These are phyloP conservation scores for Labrus mixtus DNA, from an alignment of 2,113 vertebrate species.

Conservation along the genomic window DNA sequence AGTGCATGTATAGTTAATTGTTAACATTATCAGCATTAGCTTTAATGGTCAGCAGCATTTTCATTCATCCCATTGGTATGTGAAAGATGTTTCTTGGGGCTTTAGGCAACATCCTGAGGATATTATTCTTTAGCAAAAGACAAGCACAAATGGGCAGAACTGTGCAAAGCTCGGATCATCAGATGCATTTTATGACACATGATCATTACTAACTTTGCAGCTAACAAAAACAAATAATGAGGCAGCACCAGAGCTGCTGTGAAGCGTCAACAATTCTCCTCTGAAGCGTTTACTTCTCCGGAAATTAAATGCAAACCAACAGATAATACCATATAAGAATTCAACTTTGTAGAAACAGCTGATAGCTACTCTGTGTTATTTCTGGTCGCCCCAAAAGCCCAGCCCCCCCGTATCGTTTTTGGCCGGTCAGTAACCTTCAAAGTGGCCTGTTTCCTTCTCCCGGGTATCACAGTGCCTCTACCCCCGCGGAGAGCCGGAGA, in stretches of 20 bases:
- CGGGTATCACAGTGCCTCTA: constrained; percentile 8
- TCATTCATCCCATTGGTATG: neutral
- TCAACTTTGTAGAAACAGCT: constrained; percentile 24
- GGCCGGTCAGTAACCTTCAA: constrained; percentile 56
- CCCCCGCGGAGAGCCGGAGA: constrained; percentile 26
- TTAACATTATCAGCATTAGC: neutral
- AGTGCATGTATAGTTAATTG: neutral
- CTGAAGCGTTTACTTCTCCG: neutral
- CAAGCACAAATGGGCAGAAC: neutral
- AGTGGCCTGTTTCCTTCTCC: constrained; percentile 31
- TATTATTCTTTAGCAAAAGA: neutral
- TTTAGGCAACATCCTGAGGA: neutral
- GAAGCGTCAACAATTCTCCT: neutral
- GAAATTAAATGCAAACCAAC: constrained; percentile 2
- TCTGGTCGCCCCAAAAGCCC: constrained; percentile 16
- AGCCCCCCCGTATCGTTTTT: constrained; percentile 16
- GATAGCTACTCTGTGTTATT: constrained; percentile 14
- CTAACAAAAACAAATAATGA: constrained; percentile 11
- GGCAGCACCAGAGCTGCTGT: neutral
- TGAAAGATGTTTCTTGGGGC: neutral
- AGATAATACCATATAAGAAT: constrained; percentile 13
- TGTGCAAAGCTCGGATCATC: neutral
- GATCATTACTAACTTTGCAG: constrained; percentile 16
- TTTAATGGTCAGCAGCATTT: neutral
- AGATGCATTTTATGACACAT: neutral